phyloP scores from a whole-genome alignment of 2,888 invertebrate genomes.

The Pelosia muscerda region DNA sequence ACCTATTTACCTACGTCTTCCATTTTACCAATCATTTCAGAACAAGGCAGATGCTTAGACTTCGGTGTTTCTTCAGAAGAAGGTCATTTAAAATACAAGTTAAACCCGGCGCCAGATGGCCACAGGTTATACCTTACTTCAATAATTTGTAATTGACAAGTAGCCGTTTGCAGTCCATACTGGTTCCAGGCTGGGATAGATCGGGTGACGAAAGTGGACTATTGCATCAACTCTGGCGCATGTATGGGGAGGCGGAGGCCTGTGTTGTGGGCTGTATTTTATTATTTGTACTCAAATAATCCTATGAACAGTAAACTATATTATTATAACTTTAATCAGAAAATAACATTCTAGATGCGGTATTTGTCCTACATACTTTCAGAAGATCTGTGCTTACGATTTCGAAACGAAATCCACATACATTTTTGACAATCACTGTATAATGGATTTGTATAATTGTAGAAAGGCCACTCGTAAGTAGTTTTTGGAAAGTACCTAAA shows the following conservation, averaged over 20 bases:
- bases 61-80: slow-evolving; percentile 14
- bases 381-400: slow-evolving; percentile 78
- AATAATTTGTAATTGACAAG: not conserved
- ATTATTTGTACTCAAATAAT: no score
- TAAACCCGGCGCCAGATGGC: slow-evolving; percentile 63
- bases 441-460: slow-evolving; percentile 82
- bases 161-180: not conserved
- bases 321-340: not conserved
- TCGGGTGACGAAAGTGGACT: no score
- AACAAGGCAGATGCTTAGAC: slow-evolving; percentile 31
- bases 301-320: not conserved
- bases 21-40: slow-evolving; percentile 15
- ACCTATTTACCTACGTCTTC: not conserved
- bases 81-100: slow-evolving; percentile 40
- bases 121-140: slow-evolving; percentile 61
- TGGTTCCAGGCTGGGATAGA: not conserved
- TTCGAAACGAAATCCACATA: slow-evolving; percentile 60
- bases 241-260: no score
- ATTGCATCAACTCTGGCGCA: no score
- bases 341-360: slow-evolving; percentile 68
- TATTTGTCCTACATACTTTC: slow-evolving; percentile 78
- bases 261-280: no score
- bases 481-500: no score
- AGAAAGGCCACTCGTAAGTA: slow-evolving; percentile 69
- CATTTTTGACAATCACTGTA: slow-evolving; percentile 80